phyloP scores from a whole-genome alignment of 2,797 vertebrate genomes.

The Diglossa cyanea region DNA sequence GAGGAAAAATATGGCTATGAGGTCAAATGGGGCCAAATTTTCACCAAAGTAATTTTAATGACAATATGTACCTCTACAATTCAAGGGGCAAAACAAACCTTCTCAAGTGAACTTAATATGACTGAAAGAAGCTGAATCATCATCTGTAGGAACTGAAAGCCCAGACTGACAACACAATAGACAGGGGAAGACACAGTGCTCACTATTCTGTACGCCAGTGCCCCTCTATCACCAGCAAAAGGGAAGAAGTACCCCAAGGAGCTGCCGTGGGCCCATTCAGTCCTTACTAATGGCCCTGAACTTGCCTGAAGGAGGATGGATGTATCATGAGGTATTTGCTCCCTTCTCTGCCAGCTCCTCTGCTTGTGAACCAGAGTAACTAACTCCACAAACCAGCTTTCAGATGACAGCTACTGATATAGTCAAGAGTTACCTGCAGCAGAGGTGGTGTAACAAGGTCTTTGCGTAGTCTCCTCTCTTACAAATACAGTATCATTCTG shows the following conservation, averaged over 20 bases:
- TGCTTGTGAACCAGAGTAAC: not conserved
- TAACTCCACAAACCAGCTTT: not conserved
- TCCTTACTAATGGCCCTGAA: not conserved
- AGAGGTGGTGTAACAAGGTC: not conserved
- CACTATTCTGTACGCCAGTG: not conserved
- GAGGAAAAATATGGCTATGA: not conserved
- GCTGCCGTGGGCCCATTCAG: not conserved
- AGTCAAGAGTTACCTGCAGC: not conserved
- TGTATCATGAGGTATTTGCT: accelerated
- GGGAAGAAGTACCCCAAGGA: not conserved
- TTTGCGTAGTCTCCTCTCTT: not conserved
- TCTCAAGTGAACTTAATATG: not conserved
- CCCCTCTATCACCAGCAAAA: not conserved
- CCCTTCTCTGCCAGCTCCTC: not conserved
- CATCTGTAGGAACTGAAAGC: not conserved
- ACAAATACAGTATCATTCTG: not conserved
- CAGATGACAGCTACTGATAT: not conserved
- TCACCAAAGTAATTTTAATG: not conserved
- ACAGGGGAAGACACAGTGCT: not conserved
- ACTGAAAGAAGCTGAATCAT: not conserved
- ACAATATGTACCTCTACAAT: not conserved
- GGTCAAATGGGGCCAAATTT: slow-evolving; percentile 6
- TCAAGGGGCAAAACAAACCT: not conserved
- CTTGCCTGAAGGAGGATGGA: accelerated
- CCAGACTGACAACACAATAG: not conserved